phyloP scores from a whole-genome alignment of 2,888 invertebrate genomes.

The Andrena haemorrhoa region DNA sequence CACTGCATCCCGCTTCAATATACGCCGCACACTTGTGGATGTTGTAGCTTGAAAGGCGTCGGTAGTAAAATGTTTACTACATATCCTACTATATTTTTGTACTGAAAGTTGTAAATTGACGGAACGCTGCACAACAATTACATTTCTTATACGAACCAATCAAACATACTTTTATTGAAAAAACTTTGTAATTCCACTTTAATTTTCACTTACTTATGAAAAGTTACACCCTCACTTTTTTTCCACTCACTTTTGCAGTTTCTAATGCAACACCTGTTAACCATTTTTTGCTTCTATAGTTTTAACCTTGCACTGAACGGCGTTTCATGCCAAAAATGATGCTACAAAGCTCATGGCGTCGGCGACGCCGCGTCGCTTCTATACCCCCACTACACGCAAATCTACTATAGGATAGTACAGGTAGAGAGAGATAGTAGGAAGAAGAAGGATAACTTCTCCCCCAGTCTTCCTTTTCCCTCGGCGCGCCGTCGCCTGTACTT shows the following conservation, averaged over 20 bases:
- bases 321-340: too few relatives aligned
- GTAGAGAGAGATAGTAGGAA: too few relatives aligned
- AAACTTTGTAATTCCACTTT: neutral
- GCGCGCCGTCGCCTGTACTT: too few relatives aligned
- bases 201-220: slow-evolving; percentile 11
- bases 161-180: neutral
- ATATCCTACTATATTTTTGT: neutral
- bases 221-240: neutral
- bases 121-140: slow-evolving; percentile 3
- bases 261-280: neutral
- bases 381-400: too few relatives aligned
- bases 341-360: too few relatives aligned
- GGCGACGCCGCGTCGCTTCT: too few relatives aligned
- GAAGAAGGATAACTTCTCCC: too few relatives aligned
- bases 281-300: neutral
- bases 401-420: too few relatives aligned
- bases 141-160: neutral
- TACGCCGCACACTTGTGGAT: neutral
- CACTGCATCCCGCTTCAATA: neutral
- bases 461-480: too few relatives aligned
- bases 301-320: too few relatives aligned
- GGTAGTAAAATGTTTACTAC: slow-evolving; percentile 8
- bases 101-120: neutral
- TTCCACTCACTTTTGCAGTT: too few relatives aligned
- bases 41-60: neutral